Conservation (phyloP, 2,113 vertebrate genomes). For the Dipodomys stephensi region DNA sequence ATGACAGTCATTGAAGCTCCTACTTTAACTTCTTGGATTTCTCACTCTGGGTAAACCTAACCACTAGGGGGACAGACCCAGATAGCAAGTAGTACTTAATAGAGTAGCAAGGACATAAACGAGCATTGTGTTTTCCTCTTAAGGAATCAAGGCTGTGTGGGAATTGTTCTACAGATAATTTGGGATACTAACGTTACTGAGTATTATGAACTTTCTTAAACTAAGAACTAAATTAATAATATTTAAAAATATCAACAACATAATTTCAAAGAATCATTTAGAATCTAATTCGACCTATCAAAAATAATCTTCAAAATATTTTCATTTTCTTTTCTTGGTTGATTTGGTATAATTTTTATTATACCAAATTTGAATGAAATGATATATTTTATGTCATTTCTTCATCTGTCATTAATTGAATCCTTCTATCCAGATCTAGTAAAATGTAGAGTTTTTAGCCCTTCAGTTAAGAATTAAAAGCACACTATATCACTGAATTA, state of each 20-base stretch:
- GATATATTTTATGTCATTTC: neutral
- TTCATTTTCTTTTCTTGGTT: neutral
- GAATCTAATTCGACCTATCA: conserved; percentile 18
- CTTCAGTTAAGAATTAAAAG: conserved; percentile 23
- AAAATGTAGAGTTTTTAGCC: neutral
- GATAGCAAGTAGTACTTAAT: neutral
- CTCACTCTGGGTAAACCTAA: neutral
- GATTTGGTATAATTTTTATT: neutral
- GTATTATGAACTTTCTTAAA: neutral
- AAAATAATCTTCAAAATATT: neutral
- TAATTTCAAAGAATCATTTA: conserved; percentile 20
- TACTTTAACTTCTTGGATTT: neutral
- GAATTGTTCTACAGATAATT: neutral
- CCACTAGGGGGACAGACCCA: neutral
- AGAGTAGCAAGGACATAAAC: neutral
- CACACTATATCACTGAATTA: neutral
- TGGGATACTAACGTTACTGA: neutral
- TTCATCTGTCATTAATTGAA: conserved; percentile 5
- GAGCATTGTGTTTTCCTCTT: neutral
- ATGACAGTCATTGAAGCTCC: neutral
- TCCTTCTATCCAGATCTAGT: neutral
- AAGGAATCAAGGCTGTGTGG: neutral
- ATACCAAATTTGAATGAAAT: neutral
- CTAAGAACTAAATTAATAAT: neutral
- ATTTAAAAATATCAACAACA: conserved; percentile 8